Base-by-base conservation (phyloP, 2,888 invertebrate species). In the Pomacea canaliculata region DNA sequence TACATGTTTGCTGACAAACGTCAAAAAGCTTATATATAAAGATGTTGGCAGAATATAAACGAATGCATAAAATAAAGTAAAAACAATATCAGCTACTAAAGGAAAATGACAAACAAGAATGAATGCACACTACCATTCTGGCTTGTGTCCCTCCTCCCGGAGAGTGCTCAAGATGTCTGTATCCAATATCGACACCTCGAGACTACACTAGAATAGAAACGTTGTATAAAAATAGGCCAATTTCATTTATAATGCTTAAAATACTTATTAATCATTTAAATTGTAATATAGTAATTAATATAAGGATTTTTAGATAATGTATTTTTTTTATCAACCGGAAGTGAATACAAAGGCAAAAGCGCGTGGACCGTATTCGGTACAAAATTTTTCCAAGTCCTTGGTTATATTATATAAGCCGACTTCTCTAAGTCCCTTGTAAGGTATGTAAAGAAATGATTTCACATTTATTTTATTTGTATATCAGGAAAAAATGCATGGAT, bases 71-170 rank as follows among this genome's bases (percentile, higher is more conserved):
- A 13, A 60, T 27, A 68, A 46, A n/a, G 23, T 60, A 16, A 60
- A 37, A 71, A 48, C 23, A 70, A 23, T 9, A 51, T 18, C 51
- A 27, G 9, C n/a, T 12, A 37, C 59, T 13, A 12, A 13, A 49
- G 23, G 27, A 12, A 71, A 62, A 59, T 12, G 19, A 60, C 13
- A 70, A 70, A 70, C 56, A 68, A 37, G 19, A 12, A 3, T 18
- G 37, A 74, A 23, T 9, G 37, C 23, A 66, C 19, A 49, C 37
- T 56, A 76, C 76, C 76, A 76, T 76, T 23, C 62, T 76, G 62
- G 63, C 56, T 76, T 62, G 72, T 23, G 76, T 70, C 72, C 76
- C 76, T 76, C 76, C 76, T 76, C 76, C 76, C 48, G 49, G 63
- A 59, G 60, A 49, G 65, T 71, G 71, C 51, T 62, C 46, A 74